Percentiles rank a stretch among this genome's conserved stretches.
Evolutionary conservation across 1,140 invertebrate genomes (phyloP).

Genomic region (Pseudomyrmex dendroicus): DNA sequence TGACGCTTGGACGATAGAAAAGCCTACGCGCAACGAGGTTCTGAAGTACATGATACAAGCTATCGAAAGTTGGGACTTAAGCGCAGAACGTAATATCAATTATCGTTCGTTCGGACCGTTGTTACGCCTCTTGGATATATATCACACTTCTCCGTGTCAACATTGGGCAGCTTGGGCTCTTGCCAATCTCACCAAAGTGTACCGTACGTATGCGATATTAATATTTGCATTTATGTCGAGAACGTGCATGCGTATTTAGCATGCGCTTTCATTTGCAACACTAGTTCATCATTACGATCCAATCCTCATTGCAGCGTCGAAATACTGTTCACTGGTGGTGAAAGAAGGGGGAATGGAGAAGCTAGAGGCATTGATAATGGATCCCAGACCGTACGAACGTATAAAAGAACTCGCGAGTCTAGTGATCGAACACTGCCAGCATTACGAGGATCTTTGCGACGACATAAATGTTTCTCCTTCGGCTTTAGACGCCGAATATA

Average conservation of each 20-base stretch:
- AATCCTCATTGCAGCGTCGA: constrained; percentile 87
- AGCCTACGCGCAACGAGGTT: constrained; percentile 90
- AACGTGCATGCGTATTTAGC: background rate
- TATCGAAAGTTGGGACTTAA: constrained; percentile 95
- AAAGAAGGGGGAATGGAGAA: constrained; percentile 93
- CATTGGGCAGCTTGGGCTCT: constrained; percentile 99
- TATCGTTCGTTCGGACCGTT: constrained; percentile 98
- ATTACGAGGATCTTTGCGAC: constrained; percentile 61
- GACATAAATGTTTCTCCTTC: constrained; percentile 56
- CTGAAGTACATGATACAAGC: constrained; percentile 91
- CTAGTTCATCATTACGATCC: background rate
- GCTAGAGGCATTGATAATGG: constrained; percentile 88
- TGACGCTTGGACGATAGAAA: constrained; percentile 91
- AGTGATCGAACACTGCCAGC: constrained; percentile 88
- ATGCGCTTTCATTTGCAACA: background rate
- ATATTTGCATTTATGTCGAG: background rate
- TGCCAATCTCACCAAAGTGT: constrained; percentile 97
- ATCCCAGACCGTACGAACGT: constrained; percentile 86
- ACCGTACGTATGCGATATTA: constrained; percentile 89
- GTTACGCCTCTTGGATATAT: constrained; percentile 91
- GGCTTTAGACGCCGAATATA: constrained; percentile 66
- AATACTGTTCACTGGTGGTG: constrained; percentile 95
- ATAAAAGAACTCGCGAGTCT: constrained; percentile 89
- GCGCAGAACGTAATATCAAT: constrained; percentile 96
- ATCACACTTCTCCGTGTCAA: constrained; percentile 95